Evolutionary conservation across 2,113 vertebrate genomes (phyloP).

Genomic region (Corythaixoides concolor): DNA sequence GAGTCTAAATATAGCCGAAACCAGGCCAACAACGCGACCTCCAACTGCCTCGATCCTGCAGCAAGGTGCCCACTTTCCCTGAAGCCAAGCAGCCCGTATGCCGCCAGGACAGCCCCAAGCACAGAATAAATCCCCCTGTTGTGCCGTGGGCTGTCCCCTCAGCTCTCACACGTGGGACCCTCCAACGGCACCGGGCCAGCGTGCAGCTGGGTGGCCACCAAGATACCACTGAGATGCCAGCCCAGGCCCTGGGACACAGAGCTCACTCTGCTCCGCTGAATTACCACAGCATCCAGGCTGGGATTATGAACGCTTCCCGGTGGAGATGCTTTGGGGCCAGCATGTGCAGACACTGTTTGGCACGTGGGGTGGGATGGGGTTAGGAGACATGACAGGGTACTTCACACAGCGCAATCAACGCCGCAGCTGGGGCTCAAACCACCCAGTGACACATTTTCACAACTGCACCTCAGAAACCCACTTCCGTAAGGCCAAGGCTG

Average conservation of each 20-base stretch:
- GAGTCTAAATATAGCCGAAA: neutral
- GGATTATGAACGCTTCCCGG: neutral
- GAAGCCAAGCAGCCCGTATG: rapidly evolving
- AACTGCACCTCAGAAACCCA: neutral
- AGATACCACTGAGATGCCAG: neutral
- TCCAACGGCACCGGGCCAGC: neutral
- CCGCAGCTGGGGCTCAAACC: neutral
- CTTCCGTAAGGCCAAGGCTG: neutral
- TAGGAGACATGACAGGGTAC: neutral
- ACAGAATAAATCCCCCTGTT: neutral
- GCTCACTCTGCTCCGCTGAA: too few species aligned
- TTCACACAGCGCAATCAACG: neutral
- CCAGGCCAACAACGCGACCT: neutral
- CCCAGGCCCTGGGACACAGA: neutral
- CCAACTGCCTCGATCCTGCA: rapidly evolving
- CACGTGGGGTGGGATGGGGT: neutral
- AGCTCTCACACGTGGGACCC: neutral
- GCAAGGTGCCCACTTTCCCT: neutral
- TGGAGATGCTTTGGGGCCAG: neutral
- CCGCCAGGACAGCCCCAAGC: rapidly evolving
- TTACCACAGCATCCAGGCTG: neutral
- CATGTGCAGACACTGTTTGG: neutral
- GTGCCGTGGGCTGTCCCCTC: neutral
- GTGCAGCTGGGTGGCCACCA: neutral
- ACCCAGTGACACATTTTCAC: rapidly evolving